Conservation (phyloP, 2,113 vertebrate species). For the Eulemur macaco region DNA sequence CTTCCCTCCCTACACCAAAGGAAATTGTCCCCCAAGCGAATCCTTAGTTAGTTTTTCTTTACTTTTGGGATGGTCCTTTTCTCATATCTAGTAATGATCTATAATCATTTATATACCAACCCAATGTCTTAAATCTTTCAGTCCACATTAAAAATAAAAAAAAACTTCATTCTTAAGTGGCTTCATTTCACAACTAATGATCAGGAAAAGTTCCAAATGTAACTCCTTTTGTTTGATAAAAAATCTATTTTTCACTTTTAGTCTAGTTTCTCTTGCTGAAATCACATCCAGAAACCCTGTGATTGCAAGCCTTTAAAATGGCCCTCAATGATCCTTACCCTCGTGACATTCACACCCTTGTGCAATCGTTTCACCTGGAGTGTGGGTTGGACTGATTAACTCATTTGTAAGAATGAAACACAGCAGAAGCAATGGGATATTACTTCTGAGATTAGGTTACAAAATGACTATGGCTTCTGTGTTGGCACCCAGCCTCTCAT, state of each 20-base stretch:
- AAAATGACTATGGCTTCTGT: background rate
- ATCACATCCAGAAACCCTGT: background rate
- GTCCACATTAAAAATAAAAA: background rate
- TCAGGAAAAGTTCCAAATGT: background rate
- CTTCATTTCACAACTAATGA: conserved; percentile 37
- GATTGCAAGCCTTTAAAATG: background rate
- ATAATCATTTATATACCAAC: background rate
- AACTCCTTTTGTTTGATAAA: background rate
- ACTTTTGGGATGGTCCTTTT: background rate
- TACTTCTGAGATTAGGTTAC: background rate
- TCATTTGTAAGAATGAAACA: background rate
- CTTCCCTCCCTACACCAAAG: background rate
- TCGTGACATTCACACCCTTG: background rate
- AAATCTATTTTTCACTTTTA: background rate
- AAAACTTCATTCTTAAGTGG: background rate
- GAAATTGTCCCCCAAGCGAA: background rate
- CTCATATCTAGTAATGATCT: background rate
- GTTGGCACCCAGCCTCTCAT: background rate
- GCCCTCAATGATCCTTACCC: background rate
- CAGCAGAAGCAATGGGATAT: background rate
- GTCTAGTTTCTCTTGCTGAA: background rate
- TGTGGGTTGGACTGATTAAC: background rate
- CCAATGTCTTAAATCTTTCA: background rate
- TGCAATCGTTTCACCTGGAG: background rate
- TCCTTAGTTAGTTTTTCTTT: background rate